phyloP scores from a whole-genome alignment of 2,888 invertebrate genomes.

The Orthosia gracilis region DNA sequence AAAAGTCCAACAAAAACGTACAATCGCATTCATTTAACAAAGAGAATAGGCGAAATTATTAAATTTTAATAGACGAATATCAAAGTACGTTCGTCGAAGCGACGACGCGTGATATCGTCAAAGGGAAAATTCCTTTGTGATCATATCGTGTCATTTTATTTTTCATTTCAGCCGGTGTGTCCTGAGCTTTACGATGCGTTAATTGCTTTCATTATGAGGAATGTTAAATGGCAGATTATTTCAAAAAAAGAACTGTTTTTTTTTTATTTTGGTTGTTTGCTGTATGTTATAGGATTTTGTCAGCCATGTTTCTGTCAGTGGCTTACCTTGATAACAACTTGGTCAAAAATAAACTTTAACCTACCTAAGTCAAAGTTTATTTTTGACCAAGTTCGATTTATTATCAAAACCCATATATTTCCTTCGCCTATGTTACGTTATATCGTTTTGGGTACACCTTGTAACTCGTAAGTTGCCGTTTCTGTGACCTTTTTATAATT shows the following conservation, averaged over 20 bases:
- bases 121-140: constrained; percentile 82
- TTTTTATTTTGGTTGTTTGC: constrained; percentile 2
- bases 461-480: too few species aligned
- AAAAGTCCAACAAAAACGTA: constrained; percentile 57
- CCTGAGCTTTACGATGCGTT: constrained; percentile 68
- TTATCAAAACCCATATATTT: too few species aligned
- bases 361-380: too few species aligned
- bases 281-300: neutral
- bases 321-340: too few species aligned
- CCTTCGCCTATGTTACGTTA: too few species aligned
- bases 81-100: constrained; percentile 68
- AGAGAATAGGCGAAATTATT: constrained; percentile 78
- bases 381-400: too few species aligned
- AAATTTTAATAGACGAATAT: constrained; percentile 79
- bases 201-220: constrained; percentile 69
- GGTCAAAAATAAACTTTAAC: too few species aligned
- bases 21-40: constrained; percentile 71
- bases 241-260: constrained; percentile 25
- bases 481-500: too few species aligned
- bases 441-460: too few species aligned
- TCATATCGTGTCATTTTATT: constrained; percentile 72
- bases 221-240: constrained; percentile 52
- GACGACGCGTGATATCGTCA: constrained; percentile 78
- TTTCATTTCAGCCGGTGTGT: constrained; percentile 69
- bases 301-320: neutral